Evolutionary conservation across 2,113 vertebrate genomes (phyloP).

Genomic region (Eptesicus fuscus): DNA sequence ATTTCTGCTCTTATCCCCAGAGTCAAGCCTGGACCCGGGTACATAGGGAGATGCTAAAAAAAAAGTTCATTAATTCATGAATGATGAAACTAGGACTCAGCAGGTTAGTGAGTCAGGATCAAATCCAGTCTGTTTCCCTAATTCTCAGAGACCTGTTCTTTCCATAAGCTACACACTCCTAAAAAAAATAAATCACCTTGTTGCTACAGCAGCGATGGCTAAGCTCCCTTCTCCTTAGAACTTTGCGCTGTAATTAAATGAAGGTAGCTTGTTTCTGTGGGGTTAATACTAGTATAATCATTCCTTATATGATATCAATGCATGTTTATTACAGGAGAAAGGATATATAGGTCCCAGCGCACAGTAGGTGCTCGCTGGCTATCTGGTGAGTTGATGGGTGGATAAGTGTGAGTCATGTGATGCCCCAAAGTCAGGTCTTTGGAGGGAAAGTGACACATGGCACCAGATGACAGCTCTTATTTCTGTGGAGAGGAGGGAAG

Average conservation of each 20-base stretch:
- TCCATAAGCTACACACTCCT: background rate
- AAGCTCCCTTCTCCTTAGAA: background rate
- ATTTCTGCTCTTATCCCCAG: background rate
- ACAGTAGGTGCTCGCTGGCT: background rate
- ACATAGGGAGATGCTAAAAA: background rate
- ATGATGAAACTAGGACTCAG: background rate
- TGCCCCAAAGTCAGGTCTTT: background rate
- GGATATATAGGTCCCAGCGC: background rate
- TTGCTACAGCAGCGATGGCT: too few relatives aligned
- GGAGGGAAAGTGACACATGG: background rate
- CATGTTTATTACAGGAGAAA: background rate
- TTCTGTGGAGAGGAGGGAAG: background rate
- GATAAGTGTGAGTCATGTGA: background rate
- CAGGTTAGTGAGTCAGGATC: background rate
- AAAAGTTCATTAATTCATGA: background rate
- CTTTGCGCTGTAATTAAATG: background rate
- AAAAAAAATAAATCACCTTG: background rate
- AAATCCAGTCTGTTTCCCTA: background rate
- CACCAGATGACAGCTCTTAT: background rate
- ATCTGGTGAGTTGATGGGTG: background rate
- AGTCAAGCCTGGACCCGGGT: background rate
- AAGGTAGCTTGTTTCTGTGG: background rate
- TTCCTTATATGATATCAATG: background rate
- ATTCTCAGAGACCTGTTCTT: background rate
- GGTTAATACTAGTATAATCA: background rate